Evolutionary conservation across 2,888 invertebrate genomes (phyloP), one percentile per base, ranked within the genome.

Genomic region (Alloplasta piceator): DNA sequence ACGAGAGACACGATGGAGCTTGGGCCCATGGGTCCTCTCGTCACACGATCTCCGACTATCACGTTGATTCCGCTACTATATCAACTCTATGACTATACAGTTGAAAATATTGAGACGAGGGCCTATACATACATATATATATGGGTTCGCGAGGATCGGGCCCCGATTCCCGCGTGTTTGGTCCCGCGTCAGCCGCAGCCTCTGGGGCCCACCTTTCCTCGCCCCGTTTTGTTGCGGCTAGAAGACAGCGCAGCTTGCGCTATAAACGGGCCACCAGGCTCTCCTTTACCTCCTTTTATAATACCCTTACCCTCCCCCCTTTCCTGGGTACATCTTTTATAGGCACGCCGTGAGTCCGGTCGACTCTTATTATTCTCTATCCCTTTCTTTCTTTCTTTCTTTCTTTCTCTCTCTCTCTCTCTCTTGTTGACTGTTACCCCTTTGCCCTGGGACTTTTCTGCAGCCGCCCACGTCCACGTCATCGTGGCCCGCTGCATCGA

Each of bases 201-300:
- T 80, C 80, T 36, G 75, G 60, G 80, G 75, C 64, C 76, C 71
- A 76, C 80, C 76, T 80, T 80, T 76, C 80, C 80, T 76, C 80
- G 76, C 72, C 71, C 71, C 76, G 80, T 80, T 76, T 75, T 72
- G 60, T 56, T 61, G 64, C 52, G 5, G 55, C 55, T 26, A 52
- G 52, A n/a, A 52, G 14, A 5, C 6, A 26, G 26, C 26, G 63
- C 60, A 66, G 68, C 56, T 56, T 50, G 38, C 10, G 52, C 72
- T 52, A 66, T 61, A 80, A 76, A 72, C 80, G 80, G 72, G 77
- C 80, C 77, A 72, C 72, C 56, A 36, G 61, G 36, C 64, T 76
- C 64, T 77, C 72, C 68, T 70, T 74, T 66, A 26, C 26, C 64
- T 64, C 38, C 58, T 66, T 63, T 73, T 12, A 48, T 52, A 26